These are phyloP conservation scores for Galemys pyrenaicus DNA, from an alignment of 2,113 vertebrate genomes.

Conservation along the genomic window DNA sequence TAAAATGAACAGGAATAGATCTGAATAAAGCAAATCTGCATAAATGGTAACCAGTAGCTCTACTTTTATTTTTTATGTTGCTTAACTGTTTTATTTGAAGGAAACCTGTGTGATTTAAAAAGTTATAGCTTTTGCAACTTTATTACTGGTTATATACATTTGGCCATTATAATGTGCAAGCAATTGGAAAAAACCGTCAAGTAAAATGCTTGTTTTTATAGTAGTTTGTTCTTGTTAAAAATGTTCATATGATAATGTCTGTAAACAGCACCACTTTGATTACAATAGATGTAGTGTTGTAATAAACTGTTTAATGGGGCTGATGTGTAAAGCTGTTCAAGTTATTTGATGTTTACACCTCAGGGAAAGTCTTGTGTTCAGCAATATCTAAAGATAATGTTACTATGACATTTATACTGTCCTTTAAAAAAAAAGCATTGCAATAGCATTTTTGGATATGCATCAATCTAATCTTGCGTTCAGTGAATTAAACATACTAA, in stretches of 20 bases:
- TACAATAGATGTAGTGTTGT: constrained; percentile 99
- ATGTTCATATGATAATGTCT: constrained; percentile 95
- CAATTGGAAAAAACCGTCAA: constrained; percentile 90
- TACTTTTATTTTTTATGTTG: constrained; percentile 95
- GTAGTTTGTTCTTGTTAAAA: constrained; percentile 92
- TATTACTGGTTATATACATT: constrained; percentile 92
- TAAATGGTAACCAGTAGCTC: constrained; percentile 96
- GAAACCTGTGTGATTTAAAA: constrained; percentile 93
- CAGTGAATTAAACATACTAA: constrained; percentile 85
- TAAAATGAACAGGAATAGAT: constrained; percentile 94
- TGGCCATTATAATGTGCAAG: constrained; percentile 93
- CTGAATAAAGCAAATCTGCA: constrained; percentile 95
- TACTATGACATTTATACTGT: constrained; percentile 88
- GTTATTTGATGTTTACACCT: constrained; percentile 93
- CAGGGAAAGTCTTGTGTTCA: constrained; percentile 92
- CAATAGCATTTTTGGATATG: constrained; percentile 87
- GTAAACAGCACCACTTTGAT: constrained; percentile 98
- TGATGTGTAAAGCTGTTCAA: constrained; percentile 94
- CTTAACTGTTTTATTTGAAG: constrained; percentile 97
- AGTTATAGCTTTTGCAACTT: constrained; percentile 92
- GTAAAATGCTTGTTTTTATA: constrained; percentile 97
- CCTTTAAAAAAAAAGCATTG: constrained; percentile 84
- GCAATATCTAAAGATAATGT: constrained; percentile 90
- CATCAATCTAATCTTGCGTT: constrained; percentile 86
- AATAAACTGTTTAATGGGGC: constrained; percentile 99